Evolutionary conservation across 2,888 invertebrate species (phyloP), one percentile per base, ranked within the genome.

Genomic region (Tipula unca): DNA sequence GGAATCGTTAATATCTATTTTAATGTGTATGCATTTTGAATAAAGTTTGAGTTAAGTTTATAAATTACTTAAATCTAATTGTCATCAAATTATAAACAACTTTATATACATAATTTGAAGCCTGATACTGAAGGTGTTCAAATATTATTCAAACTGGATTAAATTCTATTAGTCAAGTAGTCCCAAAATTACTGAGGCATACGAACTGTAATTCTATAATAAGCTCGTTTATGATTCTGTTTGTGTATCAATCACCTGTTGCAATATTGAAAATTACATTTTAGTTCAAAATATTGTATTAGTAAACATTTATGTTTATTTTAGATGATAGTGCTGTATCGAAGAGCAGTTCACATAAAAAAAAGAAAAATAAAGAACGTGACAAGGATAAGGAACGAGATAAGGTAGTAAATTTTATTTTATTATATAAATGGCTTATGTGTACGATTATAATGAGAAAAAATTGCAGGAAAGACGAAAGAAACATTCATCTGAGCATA

Each of bases 321-420:
- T 36, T 20, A 84, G 84, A 84, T 10, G 84, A 39, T 20, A 36
- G 35, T 36, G 36, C 84, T 1, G 13, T 35, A 29, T 83, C 83
- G 1, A 83, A 17, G 32, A 84, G 13, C 32, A 84, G 84, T 39
- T 83, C 83, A 39, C 85, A 85, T n/a, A 85, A 86, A 83, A 54
- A 86, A 86, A 13, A 87, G 86, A 82, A 84, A 86, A 86, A 86
- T 6, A 87, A 87, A 20, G 86, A 87, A 10, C 87, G 87, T 3
- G 85, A 84, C 42, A 87, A 86, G 42, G 87, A 87, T 82, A 85
- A 86, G 20, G 54, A 48, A 29, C 86, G 84, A 35, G 48, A 83
- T 83, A 83, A 83, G 83, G 83, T 83, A 83, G 8, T 69, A 69
- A n/a, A 69, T 25, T 69, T 25, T 13, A 69, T 25, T 48, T 48